Conservation (phyloP, 2,888 invertebrate species). For the Polietes domitor region DNA sequence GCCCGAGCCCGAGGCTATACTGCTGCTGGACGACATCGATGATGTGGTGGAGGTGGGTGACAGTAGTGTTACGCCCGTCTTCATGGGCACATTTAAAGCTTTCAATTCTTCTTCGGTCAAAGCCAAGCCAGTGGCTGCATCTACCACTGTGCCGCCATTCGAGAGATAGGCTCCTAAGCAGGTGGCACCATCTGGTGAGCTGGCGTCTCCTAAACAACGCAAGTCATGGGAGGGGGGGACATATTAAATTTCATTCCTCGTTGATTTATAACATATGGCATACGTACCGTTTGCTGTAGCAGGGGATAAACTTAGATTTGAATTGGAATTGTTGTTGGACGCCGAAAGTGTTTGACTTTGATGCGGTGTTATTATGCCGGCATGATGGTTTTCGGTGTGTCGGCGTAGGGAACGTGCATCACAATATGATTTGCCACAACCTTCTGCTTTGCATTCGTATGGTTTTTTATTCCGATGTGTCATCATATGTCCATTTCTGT, state of each 20-base stretch:
- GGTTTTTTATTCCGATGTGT: slow-evolving; percentile 99
- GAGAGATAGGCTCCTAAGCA: slow-evolving; percentile 83
- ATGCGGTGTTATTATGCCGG: slow-evolving; percentile 75
- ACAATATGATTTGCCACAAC: slow-evolving; percentile 98
- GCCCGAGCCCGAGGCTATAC: slow-evolving; percentile 82
- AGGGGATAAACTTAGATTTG: slow-evolving; percentile 79
- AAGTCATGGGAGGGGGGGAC: background rate
- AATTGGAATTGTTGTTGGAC: slow-evolving; percentile 75
- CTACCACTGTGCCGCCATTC: slow-evolving; percentile 77
- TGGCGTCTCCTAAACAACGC: slow-evolving; percentile 81
- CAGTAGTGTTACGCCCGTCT: slow-evolving; percentile 70
- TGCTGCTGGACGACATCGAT: slow-evolving; percentile 74
- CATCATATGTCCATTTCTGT: slow-evolving; percentile 97
- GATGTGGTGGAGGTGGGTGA: slow-evolving; percentile 75
- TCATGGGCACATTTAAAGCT: slow-evolving; percentile 81
- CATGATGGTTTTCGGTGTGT: slow-evolving; percentile 97
- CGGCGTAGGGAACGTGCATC: slow-evolving; percentile 96
- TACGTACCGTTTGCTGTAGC: slow-evolving; percentile 80
- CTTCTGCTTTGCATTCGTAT: slow-evolving; percentile 97
- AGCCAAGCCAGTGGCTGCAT: slow-evolving; percentile 77
- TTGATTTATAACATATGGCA: background rate
- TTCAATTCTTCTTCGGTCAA: slow-evolving; percentile 78
- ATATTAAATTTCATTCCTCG: slow-evolving; percentile 6
- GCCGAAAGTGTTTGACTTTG: slow-evolving; percentile 78
- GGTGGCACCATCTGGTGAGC: slow-evolving; percentile 84